Percentiles rank a stretch among this genome's conserved stretches.
These are phyloP conservation scores for Macrosteles quadrilineatus DNA, from an alignment of 1,140 invertebrate genomes.

Conservation along the genomic window DNA sequence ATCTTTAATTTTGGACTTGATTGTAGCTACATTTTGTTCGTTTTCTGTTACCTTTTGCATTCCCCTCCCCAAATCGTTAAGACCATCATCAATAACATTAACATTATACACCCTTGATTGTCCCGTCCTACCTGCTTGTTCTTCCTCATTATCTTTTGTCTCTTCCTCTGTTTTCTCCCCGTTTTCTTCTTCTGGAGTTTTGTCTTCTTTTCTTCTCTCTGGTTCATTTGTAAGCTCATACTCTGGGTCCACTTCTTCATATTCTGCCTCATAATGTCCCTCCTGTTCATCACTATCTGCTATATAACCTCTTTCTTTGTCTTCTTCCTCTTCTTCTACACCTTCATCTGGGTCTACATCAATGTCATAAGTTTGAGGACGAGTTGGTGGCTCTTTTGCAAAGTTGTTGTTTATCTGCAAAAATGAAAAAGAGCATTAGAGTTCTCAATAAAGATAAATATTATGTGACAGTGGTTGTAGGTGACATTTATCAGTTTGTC, in stretches of 20 bases:
- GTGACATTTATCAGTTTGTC: too few relatives aligned
- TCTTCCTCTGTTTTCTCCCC: too few relatives aligned
- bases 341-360: slow-evolving; percentile 27
- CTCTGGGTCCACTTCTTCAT: slow-evolving; percentile 3
- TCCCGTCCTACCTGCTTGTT: too few relatives aligned
- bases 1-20: background rate
- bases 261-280: slow-evolving; percentile 19
- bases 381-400: background rate
- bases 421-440: background rate
- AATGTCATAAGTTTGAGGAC: background rate
- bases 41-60: background rate
- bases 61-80: too few relatives aligned
- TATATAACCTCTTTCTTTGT: slow-evolving; percentile 45
- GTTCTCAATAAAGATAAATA: background rate
- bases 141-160: too few relatives aligned
- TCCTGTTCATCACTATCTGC: slow-evolving; percentile 14
- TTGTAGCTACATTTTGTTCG: background rate
- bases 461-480: background rate
- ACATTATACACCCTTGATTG: too few relatives aligned
- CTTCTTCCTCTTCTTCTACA: slow-evolving; percentile 46
- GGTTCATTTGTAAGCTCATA: background rate
- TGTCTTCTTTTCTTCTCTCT: background rate
- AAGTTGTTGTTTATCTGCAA: background rate
- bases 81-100: too few relatives aligned
- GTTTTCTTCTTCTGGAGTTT: background rate